Conservation (phyloP, 2,888 invertebrate genomes). For the Scaeva pyrastri region DNA sequence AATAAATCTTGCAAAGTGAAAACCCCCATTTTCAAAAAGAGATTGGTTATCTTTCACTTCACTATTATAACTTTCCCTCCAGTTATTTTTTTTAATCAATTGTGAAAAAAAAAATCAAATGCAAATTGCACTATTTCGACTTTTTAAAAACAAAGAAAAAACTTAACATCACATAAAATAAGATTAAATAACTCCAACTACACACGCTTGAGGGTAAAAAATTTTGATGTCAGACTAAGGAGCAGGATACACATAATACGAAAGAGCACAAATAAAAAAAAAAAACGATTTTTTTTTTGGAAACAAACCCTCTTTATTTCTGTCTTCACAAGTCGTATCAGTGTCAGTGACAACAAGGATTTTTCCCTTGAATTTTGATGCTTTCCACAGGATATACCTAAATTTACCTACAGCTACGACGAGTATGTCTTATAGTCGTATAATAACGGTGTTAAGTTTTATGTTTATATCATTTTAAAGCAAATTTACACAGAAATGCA, state of each 20-base stretch:
- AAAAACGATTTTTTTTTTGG: no score
- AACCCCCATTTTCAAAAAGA: background rate
- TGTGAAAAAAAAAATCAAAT: background rate
- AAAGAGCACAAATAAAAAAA: background rate
- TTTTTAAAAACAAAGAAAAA: background rate
- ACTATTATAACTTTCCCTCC: background rate
- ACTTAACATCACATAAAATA: constrained; percentile 31
- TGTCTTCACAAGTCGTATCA: constrained; percentile 38
- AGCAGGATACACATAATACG: constrained; percentile 13
- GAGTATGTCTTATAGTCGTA: background rate
- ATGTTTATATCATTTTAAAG: constrained; percentile 11
- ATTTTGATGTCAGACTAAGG: constrained; percentile 16
- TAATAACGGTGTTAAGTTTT: background rate
- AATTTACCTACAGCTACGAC: background rate
- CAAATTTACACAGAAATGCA: background rate
- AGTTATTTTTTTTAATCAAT: background rate
- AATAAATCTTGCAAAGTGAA: no score
- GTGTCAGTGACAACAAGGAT: constrained; percentile 39
- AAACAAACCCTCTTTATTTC: constrained; percentile 4
- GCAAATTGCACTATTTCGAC: background rate
- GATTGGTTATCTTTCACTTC: background rate
- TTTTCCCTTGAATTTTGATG: constrained; percentile 27
- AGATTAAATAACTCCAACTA: constrained; percentile 54
- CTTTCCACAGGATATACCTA: background rate
- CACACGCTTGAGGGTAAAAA: constrained; percentile 4